Base-by-base conservation (phyloP, 1,140 invertebrate genomes). In the Thereuonema tuberculata region DNA sequence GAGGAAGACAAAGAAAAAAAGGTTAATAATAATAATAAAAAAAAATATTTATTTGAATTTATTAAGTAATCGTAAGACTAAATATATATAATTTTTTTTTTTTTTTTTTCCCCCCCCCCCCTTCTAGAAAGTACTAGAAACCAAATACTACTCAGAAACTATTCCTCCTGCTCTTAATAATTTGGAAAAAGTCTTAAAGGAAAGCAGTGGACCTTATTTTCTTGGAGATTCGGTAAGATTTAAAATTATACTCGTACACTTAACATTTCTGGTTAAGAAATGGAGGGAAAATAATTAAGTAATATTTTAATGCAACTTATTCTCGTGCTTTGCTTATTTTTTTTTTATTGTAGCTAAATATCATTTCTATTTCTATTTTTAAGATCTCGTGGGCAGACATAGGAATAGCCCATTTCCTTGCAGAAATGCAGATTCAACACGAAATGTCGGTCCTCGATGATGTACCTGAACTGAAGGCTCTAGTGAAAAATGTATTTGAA, bases 171-270 rank as follows among this genome's bases (percentile, higher is more conserved):
- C 26, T 21, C 24, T 63, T 15, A 37, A 29, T 17, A 56, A 50
- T 15, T 46, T 65, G 29, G 63, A 65, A 31, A 43, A 47, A 9
- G 1, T 54, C 26, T 31, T 65, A 48, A 49, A 60, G 5, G 37
- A 58, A 28, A 66, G 64, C 46, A 58, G 61, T 15, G 62, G 24
- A 14, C 60, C 56, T 5, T 64, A 61, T 28, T 31, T 65, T 27
- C 61, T 66, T 29, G 65, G 65, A n/a, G 37, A 61, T 26, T 21
- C 29, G n/a, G 63, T 64, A 63, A 64, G 31, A 61, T n/a, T n/a
- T n/a, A n/a, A n/a, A n/a, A n/a, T n/a, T n/a, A n/a, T n/a, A n/a
- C n/a, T n/a, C n/a, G n/a, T n/a, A n/a, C n/a, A n/a, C n/a, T n/a
- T n/a, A n/a, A n/a, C n/a, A n/a, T n/a, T n/a, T n/a, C n/a, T n/a